Evolutionary conservation across 1,140 invertebrate species (phyloP), one percentile per base, ranked within the genome.

Genomic region (Drosophila sproati): DNA sequence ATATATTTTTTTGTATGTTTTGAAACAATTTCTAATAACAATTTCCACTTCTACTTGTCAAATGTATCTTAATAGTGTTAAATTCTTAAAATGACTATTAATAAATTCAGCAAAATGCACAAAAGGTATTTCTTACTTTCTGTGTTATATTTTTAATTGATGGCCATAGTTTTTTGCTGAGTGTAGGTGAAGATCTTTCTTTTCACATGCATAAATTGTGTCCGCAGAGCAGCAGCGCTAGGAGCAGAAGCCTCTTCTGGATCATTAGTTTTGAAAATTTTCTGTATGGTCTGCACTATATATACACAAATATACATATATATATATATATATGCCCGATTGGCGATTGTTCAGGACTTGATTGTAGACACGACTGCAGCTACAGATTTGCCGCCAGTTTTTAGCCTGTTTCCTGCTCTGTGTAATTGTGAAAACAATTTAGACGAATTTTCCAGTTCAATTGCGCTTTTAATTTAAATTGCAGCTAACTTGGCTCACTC

Each of bases 401-500:
- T 28, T 52, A 39, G 29, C 41, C 50, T 32, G 39, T 34, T 28
- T 57, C 61, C 47, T 64, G 67, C 50, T 67, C 60, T 64, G 73
- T 78, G 85, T 85, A 88, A 88, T 89, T 88, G 85, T 85, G 66
- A 76, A 82, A 82, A 88, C 83, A 89, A 88, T 88, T 88, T 88
- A 71, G 77, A 75, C 86, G 81, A 89, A 90, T 89, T 89, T 89
- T 89, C 85, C 86, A 89, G 78, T 89, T 89, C 81, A 89, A 89
- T 89, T 89, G 85, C 85, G 86, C 81, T 90, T 89, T 89, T 89
- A 89, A 89, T 89, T 88, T 89, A 89, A 88, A 88, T 89, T 88
- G 76, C 82, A 78, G 62, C 63, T 39, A 60, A 66, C 61, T 80
- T 71, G 57, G 55, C 48, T 51, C 45, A 35, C 12, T 51, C 48